Conservation (phyloP, 2,797 vertebrate genomes). For the Coregonus sp. region DNA sequence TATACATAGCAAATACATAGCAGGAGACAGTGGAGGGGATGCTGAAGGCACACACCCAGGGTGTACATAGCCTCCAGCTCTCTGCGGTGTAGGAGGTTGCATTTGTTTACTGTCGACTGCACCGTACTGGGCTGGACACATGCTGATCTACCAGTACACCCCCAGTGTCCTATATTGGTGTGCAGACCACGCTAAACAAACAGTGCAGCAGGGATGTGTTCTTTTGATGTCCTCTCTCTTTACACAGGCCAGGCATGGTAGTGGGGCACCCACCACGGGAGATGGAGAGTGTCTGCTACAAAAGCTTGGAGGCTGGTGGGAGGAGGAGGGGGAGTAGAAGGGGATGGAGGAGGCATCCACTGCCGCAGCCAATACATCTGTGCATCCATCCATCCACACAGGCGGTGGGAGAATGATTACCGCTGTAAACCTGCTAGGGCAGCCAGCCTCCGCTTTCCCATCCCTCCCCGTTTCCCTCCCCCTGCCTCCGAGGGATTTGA, state of each 20-base stretch:
- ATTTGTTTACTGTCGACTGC: constrained; percentile 66
- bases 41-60: constrained; percentile 48
- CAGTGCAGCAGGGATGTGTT: constrained; percentile 36
- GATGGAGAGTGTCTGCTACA: constrained; percentile 13
- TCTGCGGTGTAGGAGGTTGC: constrained; percentile 50
- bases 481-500: constrained; percentile 25
- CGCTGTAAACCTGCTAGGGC: constrained; percentile 27
- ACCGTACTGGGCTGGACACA: constrained; percentile 45
- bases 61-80: constrained; percentile 54
- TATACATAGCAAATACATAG: constrained; percentile 31
- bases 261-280: not conserved
- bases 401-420: constrained; percentile 38
- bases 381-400: constrained; percentile 33
- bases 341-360: constrained; percentile 20
- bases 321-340: constrained; percentile 14
- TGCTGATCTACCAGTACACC: constrained; percentile 50
- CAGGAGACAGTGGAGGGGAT: constrained; percentile 48
- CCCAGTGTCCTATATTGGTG: constrained; percentile 35
- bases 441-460: not conserved
- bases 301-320: constrained; percentile 25
- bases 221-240: constrained; percentile 56
- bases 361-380: constrained; percentile 18
- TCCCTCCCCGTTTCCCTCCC: constrained; percentile 9
- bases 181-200: constrained; percentile 49
- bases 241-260: constrained; percentile 18